Base-by-base conservation (phyloP, 1,140 invertebrate genomes). In the Bombus vancouverensis region DNA sequence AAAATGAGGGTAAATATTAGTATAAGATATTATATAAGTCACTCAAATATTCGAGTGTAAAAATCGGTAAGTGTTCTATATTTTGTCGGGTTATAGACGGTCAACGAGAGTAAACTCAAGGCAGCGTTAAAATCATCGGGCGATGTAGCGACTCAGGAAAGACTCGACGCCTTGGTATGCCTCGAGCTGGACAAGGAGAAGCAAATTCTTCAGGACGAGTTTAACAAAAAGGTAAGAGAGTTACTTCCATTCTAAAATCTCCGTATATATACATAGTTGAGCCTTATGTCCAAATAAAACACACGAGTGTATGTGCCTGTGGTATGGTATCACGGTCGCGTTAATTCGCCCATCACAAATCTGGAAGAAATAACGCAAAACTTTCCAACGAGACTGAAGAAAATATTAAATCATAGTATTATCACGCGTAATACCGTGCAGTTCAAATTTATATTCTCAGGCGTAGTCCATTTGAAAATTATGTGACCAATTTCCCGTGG, bases 81-180 rank as follows among this genome's bases (percentile, higher is more conserved):
- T n/a, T 59, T 81, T 76, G 18, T 88, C 70, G 71, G 37, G 18
- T 93, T 96, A 85, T 95, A 97, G 95, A 97, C 96, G 22, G 88
- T 97, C 25, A 95, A 96, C 2, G 96, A 97, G 73, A 88, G 95
- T 68, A 96, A 96, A 92, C 92, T 98, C 32, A 96, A 96, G 81
- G 91, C 95, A 70, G 97, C 97, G 1, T 94, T 97, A 80, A 96
- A 96, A 91, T 95, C 96, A 80, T 92, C 95, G 73, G 95, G 95
- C 15, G 95, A 95, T 12, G 92, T 93, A 18, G 92, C 92, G 15
- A 93, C 92, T 47, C 91, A 94, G 4, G 95, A 94, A 47, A 93
- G 92, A 86, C 74, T 95, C 5, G 91, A 95, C 37, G 91, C 91
- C 2, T 39, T 94, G 10, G 87, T 95, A 39, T 72, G 70, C 25